Evolutionary conservation across 2,797 vertebrate genomes (phyloP).

Genomic region (Dendrocincla fuliginosa): DNA sequence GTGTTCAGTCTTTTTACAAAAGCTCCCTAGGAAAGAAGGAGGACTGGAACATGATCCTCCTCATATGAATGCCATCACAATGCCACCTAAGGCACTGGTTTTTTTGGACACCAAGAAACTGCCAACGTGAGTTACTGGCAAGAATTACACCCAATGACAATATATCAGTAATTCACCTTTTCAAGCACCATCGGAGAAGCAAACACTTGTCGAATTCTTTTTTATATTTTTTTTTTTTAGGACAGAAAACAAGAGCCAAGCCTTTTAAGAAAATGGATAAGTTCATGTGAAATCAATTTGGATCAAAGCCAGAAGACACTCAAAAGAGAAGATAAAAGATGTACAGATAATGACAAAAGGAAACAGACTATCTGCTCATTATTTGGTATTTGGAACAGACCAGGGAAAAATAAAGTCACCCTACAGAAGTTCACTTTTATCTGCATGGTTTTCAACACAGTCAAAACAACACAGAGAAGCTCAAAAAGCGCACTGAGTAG

Average conservation of each 20-base stretch:
- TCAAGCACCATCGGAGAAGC: background rate
- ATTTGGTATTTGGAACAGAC: background rate
- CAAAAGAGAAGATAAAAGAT: background rate
- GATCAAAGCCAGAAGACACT: slow-evolving; percentile 1
- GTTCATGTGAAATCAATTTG: background rate
- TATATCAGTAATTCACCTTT: background rate
- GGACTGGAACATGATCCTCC: background rate
- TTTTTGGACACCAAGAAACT: background rate
- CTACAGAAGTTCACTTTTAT: background rate
- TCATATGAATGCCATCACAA: background rate
- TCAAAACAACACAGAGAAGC: background rate
- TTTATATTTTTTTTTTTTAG: background rate
- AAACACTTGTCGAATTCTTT: background rate
- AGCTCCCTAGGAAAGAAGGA: background rate
- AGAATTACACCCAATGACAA: background rate
- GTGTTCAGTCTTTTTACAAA: background rate
- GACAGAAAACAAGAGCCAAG: background rate
- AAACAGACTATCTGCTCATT: background rate
- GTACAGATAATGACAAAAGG: background rate
- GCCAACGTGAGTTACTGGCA: background rate
- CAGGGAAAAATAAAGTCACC: background rate
- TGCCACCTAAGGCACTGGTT: rapidly evolving
- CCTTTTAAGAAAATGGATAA: background rate
- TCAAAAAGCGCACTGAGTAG: background rate
- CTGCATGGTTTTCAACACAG: background rate